Percentiles rank a stretch among this genome's conserved stretches.
Evolutionary conservation across 2,113 vertebrate species (phyloP).

Genomic region (Ellobius talpinus): DNA sequence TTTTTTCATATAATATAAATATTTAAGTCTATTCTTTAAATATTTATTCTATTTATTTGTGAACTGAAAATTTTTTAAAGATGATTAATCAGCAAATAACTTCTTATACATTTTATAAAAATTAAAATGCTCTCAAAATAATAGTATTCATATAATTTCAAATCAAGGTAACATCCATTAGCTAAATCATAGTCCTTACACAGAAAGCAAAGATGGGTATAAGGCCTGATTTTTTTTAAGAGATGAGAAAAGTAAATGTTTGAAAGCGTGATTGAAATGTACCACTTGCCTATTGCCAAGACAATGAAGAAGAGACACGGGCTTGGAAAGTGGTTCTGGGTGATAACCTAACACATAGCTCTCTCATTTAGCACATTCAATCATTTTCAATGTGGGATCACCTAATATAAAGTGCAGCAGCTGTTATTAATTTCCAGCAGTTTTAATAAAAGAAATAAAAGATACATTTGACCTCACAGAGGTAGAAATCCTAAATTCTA

Average conservation of each 20-base stretch:
- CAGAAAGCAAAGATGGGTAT: background rate
- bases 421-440: background rate
- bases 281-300: constrained; percentile 42
- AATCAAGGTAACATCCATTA: constrained; percentile 7
- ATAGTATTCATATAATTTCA: constrained; percentile 43
- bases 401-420: constrained; percentile 3
- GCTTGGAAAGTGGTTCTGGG: background rate
- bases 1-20: background rate
- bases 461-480: background rate
- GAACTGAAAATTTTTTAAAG: background rate
- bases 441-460: background rate
- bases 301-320: background rate
- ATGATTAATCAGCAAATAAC: background rate
- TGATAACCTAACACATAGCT: background rate
- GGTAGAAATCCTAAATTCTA: background rate
- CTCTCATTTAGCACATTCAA: constrained; percentile 24
- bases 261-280: constrained; percentile 72
- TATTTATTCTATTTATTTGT: background rate
- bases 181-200: background rate
- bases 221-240: constrained; percentile 60
- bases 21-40: background rate
- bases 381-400: constrained; percentile 49
- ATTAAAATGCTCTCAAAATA: background rate
- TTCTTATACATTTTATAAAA: background rate
- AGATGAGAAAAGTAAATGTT: constrained; percentile 8